Percentiles rank a stretch among this genome's conserved stretches.
phyloP scores from a whole-genome alignment of 2,797 vertebrate species.

The Pelodytes ibericus region DNA sequence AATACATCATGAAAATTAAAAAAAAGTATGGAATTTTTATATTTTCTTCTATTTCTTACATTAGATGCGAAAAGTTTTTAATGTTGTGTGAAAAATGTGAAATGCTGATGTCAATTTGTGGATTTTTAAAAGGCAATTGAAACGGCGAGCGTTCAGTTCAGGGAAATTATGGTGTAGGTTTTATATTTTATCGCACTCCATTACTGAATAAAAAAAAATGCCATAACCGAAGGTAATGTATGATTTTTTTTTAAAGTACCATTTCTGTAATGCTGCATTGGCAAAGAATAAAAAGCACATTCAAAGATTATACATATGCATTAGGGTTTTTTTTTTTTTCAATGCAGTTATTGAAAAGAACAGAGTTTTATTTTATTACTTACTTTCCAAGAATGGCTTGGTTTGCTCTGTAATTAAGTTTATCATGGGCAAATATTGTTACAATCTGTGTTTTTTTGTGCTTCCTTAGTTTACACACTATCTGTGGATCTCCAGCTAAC shows the following conservation, averaged over 20 bases:
- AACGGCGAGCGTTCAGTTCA: constrained; percentile 22
- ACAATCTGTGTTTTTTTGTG: too few relatives aligned
- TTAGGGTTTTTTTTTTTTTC: neutral
- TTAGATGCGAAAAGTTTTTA: constrained; percentile 28
- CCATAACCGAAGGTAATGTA: constrained; percentile 30
- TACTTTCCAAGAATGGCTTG: too few relatives aligned
- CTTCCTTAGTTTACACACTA: too few relatives aligned
- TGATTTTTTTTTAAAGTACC: constrained; percentile 8
- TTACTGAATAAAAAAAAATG: constrained; percentile 26
- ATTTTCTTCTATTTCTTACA: constrained; percentile 39
- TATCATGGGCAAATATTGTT: too few relatives aligned
- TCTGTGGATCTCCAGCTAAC: too few relatives aligned
- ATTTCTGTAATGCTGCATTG: constrained; percentile 4
- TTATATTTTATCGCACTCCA: constrained; percentile 37
- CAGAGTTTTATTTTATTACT: too few relatives aligned
- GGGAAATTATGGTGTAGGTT: constrained; percentile 32
- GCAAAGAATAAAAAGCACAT: constrained; percentile 16
- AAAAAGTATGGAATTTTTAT: constrained; percentile 24
- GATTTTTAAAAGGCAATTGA: constrained; percentile 33
- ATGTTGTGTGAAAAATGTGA: constrained; percentile 32
- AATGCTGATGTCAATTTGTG: constrained; percentile 45
- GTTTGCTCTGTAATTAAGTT: too few relatives aligned
- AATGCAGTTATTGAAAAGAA: neutral
- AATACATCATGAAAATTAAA: constrained; percentile 25
- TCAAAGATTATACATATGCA: neutral